These are phyloP conservation scores for Ovibos moschatus DNA, from an alignment of 2,113 vertebrate genomes.

Conservation along the genomic window DNA sequence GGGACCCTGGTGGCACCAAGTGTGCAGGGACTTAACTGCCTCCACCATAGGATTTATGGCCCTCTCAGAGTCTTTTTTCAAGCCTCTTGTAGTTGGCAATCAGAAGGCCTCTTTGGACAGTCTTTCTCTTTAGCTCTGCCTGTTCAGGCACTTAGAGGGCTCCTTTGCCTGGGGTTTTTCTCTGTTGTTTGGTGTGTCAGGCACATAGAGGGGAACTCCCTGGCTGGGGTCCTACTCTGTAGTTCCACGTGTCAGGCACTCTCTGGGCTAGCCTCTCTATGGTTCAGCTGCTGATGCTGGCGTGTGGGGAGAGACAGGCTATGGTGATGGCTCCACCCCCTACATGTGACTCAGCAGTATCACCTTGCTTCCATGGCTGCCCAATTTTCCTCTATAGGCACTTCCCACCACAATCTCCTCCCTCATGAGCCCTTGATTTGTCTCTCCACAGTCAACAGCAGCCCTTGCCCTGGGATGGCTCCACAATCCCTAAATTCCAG, in stretches of 20 bases:
- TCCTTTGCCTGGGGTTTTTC: neutral
- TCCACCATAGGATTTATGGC: neutral
- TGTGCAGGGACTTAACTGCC: neutral
- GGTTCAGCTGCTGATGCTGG: neutral
- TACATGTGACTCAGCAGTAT: neutral
- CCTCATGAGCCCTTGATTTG: fast-evolving
- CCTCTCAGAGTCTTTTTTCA: neutral
- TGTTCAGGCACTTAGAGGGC: neutral
- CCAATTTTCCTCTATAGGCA: neutral
- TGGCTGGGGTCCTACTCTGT: neutral
- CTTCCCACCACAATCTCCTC: neutral
- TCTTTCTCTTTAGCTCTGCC: neutral
- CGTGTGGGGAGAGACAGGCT: neutral
- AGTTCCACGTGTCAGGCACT: neutral
- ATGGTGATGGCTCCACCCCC: neutral
- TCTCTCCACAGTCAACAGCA: neutral
- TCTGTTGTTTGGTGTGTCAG: fast-evolving
- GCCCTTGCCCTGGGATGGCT: neutral
- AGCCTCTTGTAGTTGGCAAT: neutral
- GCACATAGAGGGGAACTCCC: neutral
- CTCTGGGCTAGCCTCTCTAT: neutral
- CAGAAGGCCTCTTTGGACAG: neutral
- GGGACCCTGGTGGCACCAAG: neutral
- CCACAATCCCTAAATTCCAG: neutral
- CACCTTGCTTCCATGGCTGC: neutral